A percentile compares a stretch with the other conserved stretches of the same genome.
These are phyloP conservation scores for Gallinago undulata DNA, from an alignment of 2,113 vertebrate genomes.

Conservation along the genomic window DNA sequence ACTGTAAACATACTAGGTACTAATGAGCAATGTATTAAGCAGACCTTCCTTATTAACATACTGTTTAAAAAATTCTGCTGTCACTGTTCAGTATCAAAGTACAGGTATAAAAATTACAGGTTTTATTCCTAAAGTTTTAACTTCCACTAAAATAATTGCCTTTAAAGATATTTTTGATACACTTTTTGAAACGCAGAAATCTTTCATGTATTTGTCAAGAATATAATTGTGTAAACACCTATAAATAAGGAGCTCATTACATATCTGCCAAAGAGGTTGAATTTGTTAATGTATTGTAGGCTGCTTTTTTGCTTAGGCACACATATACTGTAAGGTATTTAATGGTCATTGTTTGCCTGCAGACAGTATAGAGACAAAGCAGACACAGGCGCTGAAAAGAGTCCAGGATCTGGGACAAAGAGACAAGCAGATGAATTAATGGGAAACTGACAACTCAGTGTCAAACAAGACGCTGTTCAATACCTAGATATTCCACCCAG, in stretches of 20 bases:
- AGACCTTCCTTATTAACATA: neutral
- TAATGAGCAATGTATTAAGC: neutral
- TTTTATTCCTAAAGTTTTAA: neutral
- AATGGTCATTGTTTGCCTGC: neutral
- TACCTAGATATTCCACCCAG: neutral
- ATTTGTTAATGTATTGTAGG: rapidly evolving
- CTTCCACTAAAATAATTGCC: neutral
- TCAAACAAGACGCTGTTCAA: neutral
- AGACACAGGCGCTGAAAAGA: neutral
- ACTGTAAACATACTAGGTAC: neutral
- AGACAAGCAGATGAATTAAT: neutral
- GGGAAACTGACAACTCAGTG: neutral
- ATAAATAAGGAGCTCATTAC: neutral
- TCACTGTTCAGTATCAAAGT: neutral
- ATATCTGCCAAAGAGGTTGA: neutral
- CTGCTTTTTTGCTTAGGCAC: neutral
- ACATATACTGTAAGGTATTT: neutral
- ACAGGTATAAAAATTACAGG: neutral
- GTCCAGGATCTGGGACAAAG: constrained; percentile 19
- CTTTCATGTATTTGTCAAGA: neutral
- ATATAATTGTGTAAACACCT: neutral
- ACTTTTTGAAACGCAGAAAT: neutral
- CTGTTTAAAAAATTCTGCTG: neutral
- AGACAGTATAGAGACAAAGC: neutral
- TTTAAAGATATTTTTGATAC: neutral